Percentiles rank a stretch among this genome's conserved stretches.
Evolutionary conservation across 2,888 invertebrate species (phyloP).

Genomic region (Pristionchus entomophagus): DNA sequence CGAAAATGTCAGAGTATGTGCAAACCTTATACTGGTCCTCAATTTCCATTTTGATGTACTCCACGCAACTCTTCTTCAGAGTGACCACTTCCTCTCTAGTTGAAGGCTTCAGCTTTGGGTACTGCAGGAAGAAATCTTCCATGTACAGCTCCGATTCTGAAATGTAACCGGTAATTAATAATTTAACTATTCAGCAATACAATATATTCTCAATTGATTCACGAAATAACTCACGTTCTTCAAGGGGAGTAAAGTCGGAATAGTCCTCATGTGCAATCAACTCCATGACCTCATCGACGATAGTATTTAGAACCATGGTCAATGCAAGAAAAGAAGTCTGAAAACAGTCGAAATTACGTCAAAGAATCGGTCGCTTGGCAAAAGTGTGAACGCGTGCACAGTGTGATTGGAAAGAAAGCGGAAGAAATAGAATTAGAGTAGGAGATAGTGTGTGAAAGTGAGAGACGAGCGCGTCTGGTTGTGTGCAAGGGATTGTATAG

Average conservation of each 20-base stretch:
- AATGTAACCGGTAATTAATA: background rate
- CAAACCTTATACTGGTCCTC: background rate
- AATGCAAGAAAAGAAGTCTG: no score
- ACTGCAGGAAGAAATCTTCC: background rate
- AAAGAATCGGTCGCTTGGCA: no score
- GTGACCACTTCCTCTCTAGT: background rate
- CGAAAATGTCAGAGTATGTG: background rate
- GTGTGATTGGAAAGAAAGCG: no score
- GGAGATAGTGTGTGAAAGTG: no score
- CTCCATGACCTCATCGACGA: background rate
- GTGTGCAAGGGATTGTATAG: no score
- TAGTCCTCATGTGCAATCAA: background rate
- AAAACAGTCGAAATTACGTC: no score
- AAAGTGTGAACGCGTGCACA: no score
- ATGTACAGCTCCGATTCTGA: background rate
- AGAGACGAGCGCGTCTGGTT: no score
- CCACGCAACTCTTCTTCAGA: background rate
- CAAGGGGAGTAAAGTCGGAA: background rate
- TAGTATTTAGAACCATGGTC: no score
- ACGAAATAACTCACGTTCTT: background rate
- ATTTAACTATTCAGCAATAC: no score
- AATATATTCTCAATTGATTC: no score
- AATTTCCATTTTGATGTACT: background rate
- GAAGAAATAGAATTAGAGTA: no score
- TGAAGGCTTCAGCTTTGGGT: background rate